Percentiles rank a stretch among this genome's conserved stretches.
Evolutionary conservation across 2,888 invertebrate genomes (phyloP).

Genomic region (Penaeus monodon): DNA sequence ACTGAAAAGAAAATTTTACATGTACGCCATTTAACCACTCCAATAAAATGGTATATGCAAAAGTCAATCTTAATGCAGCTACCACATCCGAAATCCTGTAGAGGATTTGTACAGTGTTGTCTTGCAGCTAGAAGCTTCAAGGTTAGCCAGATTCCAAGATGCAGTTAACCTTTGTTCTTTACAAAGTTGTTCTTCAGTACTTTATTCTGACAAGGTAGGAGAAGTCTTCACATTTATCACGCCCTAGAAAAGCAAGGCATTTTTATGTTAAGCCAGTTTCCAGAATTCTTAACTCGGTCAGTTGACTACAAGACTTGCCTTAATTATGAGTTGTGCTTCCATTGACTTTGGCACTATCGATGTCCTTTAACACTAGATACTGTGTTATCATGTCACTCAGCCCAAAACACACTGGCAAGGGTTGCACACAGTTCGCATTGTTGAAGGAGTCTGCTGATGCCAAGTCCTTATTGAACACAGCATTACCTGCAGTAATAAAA

Average conservation of each 20-base stretch:
- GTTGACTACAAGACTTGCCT: neutral
- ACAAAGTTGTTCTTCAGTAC: neutral
- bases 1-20: no score
- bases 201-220: neutral
- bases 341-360: neutral
- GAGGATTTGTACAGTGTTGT: no score
- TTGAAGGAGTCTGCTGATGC: neutral
- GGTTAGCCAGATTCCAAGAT: no score
- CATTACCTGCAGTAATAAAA: slow-evolving; percentile 2
- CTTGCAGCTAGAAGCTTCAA: no score
- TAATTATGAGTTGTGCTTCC: neutral
- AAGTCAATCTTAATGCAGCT: no score
- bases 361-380: neutral
- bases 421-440: neutral
- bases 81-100: no score
- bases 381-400: slow-evolving; percentile 8
- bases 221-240: slow-evolving; percentile 21
- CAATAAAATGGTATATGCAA: no score
- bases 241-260: neutral
- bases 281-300: neutral
- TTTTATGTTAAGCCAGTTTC: neutral
- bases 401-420: slow-evolving; percentile 10
- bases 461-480: neutral
- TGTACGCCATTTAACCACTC: no score
- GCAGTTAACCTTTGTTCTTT: no score